Evolutionary conservation across 2,113 vertebrate genomes (phyloP).

Genomic region (Hydrolagus affinis): DNA sequence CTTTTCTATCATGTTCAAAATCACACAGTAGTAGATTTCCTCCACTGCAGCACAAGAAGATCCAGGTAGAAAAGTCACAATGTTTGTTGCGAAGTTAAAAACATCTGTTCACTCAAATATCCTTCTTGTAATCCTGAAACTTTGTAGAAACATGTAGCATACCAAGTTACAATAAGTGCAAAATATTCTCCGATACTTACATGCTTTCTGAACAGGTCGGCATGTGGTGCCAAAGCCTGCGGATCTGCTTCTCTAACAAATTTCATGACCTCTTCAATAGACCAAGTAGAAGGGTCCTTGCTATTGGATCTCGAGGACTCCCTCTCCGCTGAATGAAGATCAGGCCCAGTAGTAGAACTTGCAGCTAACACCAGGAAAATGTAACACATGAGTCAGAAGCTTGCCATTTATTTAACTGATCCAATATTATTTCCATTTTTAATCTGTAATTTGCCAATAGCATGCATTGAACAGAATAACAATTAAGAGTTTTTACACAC

Average conservation of each 20-base stretch:
- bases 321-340: constrained; percentile 62
- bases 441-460: background rate
- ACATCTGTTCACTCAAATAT: too few relatives aligned
- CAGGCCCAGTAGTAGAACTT: constrained; percentile 79
- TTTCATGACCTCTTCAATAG: constrained; percentile 88
- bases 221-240: constrained; percentile 73
- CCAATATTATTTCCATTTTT: background rate
- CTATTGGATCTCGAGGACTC: constrained; percentile 52
- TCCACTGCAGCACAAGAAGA: too few relatives aligned
- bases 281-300: constrained; percentile 79
- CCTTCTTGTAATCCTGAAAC: too few relatives aligned
- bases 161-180: constrained; percentile 38
- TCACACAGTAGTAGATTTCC: too few relatives aligned
- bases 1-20: too few relatives aligned
- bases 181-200: constrained; percentile 52
- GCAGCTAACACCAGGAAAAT: constrained; percentile 54
- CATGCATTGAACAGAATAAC: background rate
- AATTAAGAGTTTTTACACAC: too few relatives aligned
- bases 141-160: background rate
- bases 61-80: too few relatives aligned
- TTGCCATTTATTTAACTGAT: background rate
- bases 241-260: constrained; percentile 86
- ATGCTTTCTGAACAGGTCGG: constrained; percentile 86
- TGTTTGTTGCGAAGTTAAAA: too few relatives aligned
- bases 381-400: background rate